Conservation (phyloP, 1,140 invertebrate species). For the Papilio polyxenes region DNA sequence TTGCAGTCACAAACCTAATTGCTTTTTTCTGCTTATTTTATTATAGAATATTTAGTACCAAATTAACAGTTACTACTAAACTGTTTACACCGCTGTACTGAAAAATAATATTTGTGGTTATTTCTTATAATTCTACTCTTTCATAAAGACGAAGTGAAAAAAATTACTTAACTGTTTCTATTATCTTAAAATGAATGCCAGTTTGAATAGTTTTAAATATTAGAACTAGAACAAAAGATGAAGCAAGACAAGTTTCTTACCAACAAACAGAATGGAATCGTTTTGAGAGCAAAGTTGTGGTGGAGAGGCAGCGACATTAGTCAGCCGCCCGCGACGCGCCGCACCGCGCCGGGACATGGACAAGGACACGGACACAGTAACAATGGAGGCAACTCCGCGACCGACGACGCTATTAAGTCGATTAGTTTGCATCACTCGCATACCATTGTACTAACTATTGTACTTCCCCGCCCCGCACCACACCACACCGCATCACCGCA, state of each 20-base stretch:
- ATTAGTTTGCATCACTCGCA: slow-evolving; percentile 40
- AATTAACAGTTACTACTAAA: too few relatives aligned
- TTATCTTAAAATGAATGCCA: neutral
- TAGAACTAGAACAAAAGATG: neutral
- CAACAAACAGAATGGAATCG: slow-evolving; percentile 4
- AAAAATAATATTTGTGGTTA: too few relatives aligned
- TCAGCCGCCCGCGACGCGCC: neutral
- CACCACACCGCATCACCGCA: too few relatives aligned
- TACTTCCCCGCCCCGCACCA: too few relatives aligned
- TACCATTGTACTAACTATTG: slow-evolving; percentile 32
- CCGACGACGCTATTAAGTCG: slow-evolving; percentile 38
- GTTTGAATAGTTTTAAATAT: neutral
- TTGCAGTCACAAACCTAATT: neutral
- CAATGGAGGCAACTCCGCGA: slow-evolving; percentile 21
- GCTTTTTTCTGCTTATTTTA: too few relatives aligned
- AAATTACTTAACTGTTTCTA: too few relatives aligned
- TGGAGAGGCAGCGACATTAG: neutral
- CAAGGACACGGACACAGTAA: neutral
- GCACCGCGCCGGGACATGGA: too few relatives aligned
- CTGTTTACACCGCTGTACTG: too few relatives aligned
- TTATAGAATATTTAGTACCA: too few relatives aligned
- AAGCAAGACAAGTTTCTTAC: neutral
- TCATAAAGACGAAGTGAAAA: too few relatives aligned
- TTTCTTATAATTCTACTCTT: too few relatives aligned
- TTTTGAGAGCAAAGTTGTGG: slow-evolving; percentile 25